Percentiles rank a stretch among this genome's conserved stretches.
Evolutionary conservation across 2,888 invertebrate species (phyloP).

Genomic region (Julus scandinavius): DNA sequence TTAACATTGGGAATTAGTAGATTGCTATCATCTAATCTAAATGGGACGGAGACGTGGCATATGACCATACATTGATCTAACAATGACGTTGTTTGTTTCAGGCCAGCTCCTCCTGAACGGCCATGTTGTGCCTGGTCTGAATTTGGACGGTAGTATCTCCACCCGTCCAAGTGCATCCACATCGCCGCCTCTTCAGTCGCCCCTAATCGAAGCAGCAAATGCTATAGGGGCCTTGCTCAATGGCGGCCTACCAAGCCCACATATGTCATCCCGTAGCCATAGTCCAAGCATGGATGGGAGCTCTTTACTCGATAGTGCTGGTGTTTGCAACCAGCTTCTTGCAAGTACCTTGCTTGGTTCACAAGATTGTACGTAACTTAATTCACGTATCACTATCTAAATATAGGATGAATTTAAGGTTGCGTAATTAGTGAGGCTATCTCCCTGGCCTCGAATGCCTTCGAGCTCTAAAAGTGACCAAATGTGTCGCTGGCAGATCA

Average conservation of each 20-base stretch:
- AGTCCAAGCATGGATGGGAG: slow-evolving; percentile 57
- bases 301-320: slow-evolving; percentile 53
- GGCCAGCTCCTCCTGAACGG: slow-evolving; percentile 64
- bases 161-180: slow-evolving; percentile 60
- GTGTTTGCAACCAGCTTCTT: slow-evolving; percentile 49
- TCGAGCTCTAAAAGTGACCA: too few relatives aligned
- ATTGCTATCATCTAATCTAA: not conserved
- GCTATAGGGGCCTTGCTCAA: slow-evolving; percentile 58
- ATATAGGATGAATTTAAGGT: not conserved
- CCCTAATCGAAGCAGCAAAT: slow-evolving; percentile 55
- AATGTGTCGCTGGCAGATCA: too few relatives aligned
- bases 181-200: slow-evolving; percentile 57
- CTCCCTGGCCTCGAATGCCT: too few relatives aligned
- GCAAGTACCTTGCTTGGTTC: slow-evolving; percentile 48
- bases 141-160: slow-evolving; percentile 60
- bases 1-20: not conserved
- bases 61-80: not conserved
- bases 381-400: not conserved
- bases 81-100: slow-evolving; percentile 55
- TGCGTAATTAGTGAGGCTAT: not conserved
- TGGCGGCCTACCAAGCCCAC: slow-evolving; percentile 55
- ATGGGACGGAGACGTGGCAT: too few relatives aligned
- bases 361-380: not conserved
- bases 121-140: slow-evolving; percentile 63
- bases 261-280: slow-evolving; percentile 56